phyloP scores from a whole-genome alignment of 2,113 vertebrate species.

The Myiagra hebetior region DNA sequence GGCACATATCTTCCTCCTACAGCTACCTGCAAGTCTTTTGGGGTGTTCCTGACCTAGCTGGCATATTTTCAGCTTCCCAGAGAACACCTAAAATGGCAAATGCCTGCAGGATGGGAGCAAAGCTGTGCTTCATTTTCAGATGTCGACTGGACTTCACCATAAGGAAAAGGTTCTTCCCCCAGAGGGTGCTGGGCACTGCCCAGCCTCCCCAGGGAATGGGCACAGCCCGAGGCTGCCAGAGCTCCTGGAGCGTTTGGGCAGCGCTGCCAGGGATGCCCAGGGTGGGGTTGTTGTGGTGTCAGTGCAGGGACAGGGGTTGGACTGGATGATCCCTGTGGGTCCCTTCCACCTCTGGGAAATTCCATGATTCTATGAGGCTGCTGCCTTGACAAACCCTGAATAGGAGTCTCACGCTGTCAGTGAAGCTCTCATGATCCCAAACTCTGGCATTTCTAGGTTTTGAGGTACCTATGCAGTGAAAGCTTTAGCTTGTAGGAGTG shows the following conservation, averaged over 20 bases:
- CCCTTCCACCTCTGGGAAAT: not conserved
- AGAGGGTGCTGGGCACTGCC: not conserved
- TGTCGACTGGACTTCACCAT: rapidly evolving
- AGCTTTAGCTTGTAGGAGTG: not conserved
- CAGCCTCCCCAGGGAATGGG: not conserved
- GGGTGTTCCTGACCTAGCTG: not conserved
- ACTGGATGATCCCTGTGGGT: rapidly evolving
- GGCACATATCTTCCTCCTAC: not conserved
- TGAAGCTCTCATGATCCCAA: not conserved
- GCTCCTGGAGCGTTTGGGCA: not conserved
- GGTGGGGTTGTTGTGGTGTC: not conserved
- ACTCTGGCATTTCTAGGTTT: not conserved
- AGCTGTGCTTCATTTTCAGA: not conserved
- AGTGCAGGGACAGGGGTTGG: rapidly evolving
- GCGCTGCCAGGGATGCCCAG: not conserved
- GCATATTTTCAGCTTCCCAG: not conserved
- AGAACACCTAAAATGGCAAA: not conserved
- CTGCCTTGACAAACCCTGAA: not conserved
- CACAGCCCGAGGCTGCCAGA: not conserved
- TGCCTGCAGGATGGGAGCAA: not conserved
- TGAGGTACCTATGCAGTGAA: not conserved
- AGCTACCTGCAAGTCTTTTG: not conserved
- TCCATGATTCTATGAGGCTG: not conserved
- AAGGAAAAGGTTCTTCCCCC: not conserved
- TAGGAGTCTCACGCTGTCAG: not conserved